Percentiles rank a stretch among this genome's conserved stretches.
These are phyloP conservation scores for Cephalopterus ornatus DNA, from an alignment of 2,113 vertebrate species.

Conservation along the genomic window DNA sequence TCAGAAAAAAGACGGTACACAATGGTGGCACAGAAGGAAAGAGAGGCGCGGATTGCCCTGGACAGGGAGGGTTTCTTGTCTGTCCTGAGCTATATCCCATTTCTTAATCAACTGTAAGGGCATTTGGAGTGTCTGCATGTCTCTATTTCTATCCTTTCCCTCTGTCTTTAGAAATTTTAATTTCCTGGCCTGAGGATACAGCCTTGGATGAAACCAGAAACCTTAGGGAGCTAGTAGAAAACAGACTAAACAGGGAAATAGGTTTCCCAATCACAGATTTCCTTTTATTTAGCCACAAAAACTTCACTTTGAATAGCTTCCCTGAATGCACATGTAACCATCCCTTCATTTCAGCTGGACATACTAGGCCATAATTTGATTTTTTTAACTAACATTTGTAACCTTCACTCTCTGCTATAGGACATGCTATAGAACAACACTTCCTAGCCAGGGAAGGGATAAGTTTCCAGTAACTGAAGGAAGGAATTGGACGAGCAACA, in stretches of 20 bases:
- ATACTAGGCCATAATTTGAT: background rate
- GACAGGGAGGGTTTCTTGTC: background rate
- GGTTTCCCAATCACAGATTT: background rate
- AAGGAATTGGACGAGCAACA: background rate
- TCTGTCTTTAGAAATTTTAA: background rate
- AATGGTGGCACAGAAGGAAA: background rate
- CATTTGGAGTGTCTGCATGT: background rate
- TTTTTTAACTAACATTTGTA: background rate
- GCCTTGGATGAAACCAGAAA: slow-evolving; percentile 2
- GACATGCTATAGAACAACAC: background rate
- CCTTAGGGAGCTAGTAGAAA: background rate
- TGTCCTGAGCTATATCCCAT: background rate
- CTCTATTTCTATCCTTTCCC: background rate
- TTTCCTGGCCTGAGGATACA: background rate
- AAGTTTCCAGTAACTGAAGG: background rate
- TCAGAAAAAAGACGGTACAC: background rate
- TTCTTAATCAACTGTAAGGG: background rate
- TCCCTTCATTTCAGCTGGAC: background rate
- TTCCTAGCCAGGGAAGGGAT: background rate
- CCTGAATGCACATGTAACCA: background rate
- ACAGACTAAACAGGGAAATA: background rate
- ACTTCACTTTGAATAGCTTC: background rate
- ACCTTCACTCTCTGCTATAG: background rate
- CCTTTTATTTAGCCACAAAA: background rate
- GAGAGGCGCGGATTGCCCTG: background rate